Conservation (phyloP, 2,888 invertebrate genomes). For the Shargacucullia verbasci region DNA sequence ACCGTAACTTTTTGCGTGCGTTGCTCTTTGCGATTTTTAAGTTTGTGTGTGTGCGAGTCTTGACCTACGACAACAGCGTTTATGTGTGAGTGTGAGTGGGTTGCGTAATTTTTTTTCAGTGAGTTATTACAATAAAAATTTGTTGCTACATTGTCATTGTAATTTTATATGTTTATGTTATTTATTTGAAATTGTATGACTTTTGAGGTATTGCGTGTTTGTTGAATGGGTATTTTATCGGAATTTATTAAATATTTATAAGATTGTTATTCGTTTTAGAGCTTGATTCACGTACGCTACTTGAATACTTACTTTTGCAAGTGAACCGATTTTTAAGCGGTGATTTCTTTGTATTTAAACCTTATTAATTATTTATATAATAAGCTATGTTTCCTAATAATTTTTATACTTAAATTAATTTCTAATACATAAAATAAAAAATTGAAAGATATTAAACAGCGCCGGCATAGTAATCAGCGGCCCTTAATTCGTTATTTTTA, state of each 20-base stretch:
- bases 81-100: slow-evolving; percentile 61
- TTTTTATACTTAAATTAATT: too few relatives aligned
- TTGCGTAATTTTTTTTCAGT: slow-evolving; percentile 74
- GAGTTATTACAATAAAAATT: slow-evolving; percentile 35
- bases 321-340: not conserved
- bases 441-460: too few relatives aligned
- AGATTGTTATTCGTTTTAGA: slow-evolving; percentile 2
- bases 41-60: slow-evolving; percentile 60
- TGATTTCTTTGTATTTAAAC: not conserved
- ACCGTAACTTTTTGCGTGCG: slow-evolving; percentile 69
- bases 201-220: slow-evolving; percentile 8
- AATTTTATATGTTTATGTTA: slow-evolving; percentile 38
- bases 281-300: not conserved
- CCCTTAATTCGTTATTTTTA: too few relatives aligned
- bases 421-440: too few relatives aligned
- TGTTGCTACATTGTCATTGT: slow-evolving; percentile 32
- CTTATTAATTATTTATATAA: not conserved
- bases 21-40: slow-evolving; percentile 72
- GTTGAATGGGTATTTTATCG: slow-evolving; percentile 6
- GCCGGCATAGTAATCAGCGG: too few relatives aligned
- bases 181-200: slow-evolving; percentile 15
- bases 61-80: slow-evolving; percentile 70
- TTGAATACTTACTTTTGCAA: slow-evolving; percentile 7
- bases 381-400: too few relatives aligned
- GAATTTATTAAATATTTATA: slow-evolving; percentile 9